Evolutionary conservation across 2,797 vertebrate genomes (phyloP).

Genomic region (Peromyscus aztecus): DNA sequence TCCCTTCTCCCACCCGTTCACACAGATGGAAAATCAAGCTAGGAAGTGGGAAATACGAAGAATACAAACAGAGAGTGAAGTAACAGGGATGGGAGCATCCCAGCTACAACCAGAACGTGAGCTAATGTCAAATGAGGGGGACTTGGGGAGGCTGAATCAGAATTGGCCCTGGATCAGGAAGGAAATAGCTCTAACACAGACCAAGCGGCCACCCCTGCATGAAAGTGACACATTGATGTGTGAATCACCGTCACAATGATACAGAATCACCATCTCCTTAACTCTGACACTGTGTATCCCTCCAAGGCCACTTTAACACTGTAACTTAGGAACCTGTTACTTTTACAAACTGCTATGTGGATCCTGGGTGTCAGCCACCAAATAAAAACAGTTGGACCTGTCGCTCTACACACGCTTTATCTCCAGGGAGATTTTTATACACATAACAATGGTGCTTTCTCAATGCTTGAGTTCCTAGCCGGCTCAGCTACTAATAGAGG

Average conservation of each 20-base stretch:
- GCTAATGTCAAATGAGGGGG: not conserved
- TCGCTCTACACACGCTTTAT: not conserved
- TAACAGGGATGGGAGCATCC: not conserved
- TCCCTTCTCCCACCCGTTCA: not conserved
- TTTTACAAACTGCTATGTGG: conserved; percentile 19
- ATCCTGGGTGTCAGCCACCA: conserved; percentile 18
- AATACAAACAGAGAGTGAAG: not conserved
- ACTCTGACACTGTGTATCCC: not conserved
- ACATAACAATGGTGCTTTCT: conserved; percentile 12
- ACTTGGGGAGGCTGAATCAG: not conserved
- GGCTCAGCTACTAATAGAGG: not conserved
- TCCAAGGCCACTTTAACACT: conserved; percentile 35
- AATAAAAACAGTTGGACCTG: not conserved
- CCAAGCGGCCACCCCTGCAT: not conserved
- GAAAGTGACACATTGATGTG: not conserved
- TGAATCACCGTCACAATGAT: not conserved
- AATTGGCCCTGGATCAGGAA: not conserved
- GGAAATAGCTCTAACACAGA: not conserved
- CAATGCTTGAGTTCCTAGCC: not conserved
- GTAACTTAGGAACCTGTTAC: conserved; percentile 55
- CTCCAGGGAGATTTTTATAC: conserved; percentile 45
- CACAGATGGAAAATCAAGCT: not conserved
- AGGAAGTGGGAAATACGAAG: not conserved
- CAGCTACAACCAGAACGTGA: not conserved
- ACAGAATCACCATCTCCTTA: not conserved